Base-by-base conservation (phyloP, 2,888 invertebrate species). In the Epistrophe eligans region DNA sequence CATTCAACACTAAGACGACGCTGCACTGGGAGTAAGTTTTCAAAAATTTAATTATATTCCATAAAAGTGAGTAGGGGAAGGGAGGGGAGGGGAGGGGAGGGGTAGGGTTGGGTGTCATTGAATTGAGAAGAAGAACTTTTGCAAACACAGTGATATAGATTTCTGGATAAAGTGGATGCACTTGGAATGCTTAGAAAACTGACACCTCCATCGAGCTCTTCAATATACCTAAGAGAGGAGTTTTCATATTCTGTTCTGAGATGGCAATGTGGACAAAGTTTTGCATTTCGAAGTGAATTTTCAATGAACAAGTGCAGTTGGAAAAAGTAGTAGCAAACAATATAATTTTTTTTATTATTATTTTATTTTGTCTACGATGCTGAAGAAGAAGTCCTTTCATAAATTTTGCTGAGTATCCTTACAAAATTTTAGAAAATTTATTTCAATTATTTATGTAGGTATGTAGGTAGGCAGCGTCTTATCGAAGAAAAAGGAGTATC, bases 1-100 rank as follows among this genome's bases (percentile, higher is more conserved):
- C 89, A 90, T 76, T 90, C 90, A 52, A 90, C 89, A n/a, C 76
- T 90, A 8, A 77, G 90, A 35, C 84, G 89, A 66, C 84, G 89
- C 43, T 89, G 82, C 71, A 55, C 82, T 19, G 67, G 74, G 64
- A 84, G 90, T 90, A 88, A 90, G 90, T 90, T 73, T 58, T 50
- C 15, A 15, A 74, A 77, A 7, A 72, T 80, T 77, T 70, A 73
- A 67, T 80, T 72, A 64, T 40, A 38, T 19, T 50, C 7, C 38
- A 19, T 58, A 57, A 24, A 24, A 3, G 24, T 24, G 24, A 2
- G 3, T 1, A 19, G 17, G 52, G 52, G 52, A 0, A 11, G 11
- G 6, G 40, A 9, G 5, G 4, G 57, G 10, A 11, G 1, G 17
- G 11, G 6, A 48, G 15, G 5, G 4, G 57, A 11, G 17, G 1